A percentile compares a stretch with the other conserved stretches of the same genome.
Conservation (phyloP, 2,113 vertebrate genomes). For the Dipodomys spectabilis region DNA sequence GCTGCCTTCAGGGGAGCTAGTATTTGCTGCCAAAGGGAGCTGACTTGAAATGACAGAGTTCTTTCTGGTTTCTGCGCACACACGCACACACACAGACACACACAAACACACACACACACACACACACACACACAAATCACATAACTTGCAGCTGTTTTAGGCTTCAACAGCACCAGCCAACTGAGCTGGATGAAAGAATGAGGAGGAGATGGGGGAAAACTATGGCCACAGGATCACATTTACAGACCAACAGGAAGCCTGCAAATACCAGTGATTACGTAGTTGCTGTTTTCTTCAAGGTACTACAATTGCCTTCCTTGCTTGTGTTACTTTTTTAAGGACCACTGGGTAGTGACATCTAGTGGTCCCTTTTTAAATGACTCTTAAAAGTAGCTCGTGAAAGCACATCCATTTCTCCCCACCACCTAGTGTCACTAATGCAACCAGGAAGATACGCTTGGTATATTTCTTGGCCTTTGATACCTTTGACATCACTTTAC, state of each 20-base stretch:
- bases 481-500: not conserved
- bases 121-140: no score
- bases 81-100: no score
- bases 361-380: conserved; percentile 60
- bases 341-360: conserved; percentile 56
- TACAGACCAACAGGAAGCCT: not conserved
- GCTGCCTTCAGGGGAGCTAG: not conserved
- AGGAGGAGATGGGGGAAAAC: not conserved
- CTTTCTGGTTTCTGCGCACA: not conserved
- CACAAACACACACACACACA: no score
- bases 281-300: not conserved
- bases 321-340: not conserved
- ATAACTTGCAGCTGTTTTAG: not conserved
- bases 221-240: no score
- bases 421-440: not conserved
- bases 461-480: not conserved
- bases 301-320: not conserved
- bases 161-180: not conserved
- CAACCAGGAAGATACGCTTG: not conserved
- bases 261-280: not conserved
- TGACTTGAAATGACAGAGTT: not conserved
- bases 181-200: not conserved
- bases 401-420: not conserved
- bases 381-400: conserved; percentile 17
- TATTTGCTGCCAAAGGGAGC: not conserved